Base-by-base conservation (phyloP, 2,113 vertebrate genomes). In the Cairina moschata region DNA sequence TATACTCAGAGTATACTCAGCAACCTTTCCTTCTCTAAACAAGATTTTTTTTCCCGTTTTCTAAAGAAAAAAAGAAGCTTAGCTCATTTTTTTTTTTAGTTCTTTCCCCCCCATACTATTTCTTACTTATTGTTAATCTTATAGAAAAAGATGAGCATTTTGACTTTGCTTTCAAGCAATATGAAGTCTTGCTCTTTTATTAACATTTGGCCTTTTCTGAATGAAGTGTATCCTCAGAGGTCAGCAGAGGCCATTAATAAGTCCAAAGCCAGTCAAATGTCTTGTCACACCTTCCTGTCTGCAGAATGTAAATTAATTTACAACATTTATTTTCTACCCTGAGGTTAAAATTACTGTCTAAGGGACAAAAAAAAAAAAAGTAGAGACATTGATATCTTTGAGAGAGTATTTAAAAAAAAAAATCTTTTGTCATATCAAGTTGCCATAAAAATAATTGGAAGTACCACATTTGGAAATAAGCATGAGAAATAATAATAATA, bases 321-420 rank as follows among this genome's bases (percentile, higher is more conserved):
- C 94, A 86, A 96, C 93, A 97, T 97, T 97, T 98, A 95, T 98
- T 97, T 98, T 94, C 92, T 93, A 95, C 88, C 95, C 91, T 95
- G 97, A 98, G 84, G 91, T 97, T 97, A 93, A 97, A 98, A 97
- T 97, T 97, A 97, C 85, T 88, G 88, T 97, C 97, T 94, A 95
- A 97, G 71, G 36, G 66, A 96, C 82, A 40, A 40, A 40, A 40
- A 40, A 40, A 74, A 97, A 93, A 95, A 98, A 97, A 97, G 94
- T 94, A 98, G 74, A 18, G 23, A 73, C 28, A 97, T 86, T 28
- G 48, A 16, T 93, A 93, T 80, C 62, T 96, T 97, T 66, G 86
- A 83, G 84, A 90, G 85, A 52, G 78, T 95, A 95, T 97, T 97
- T 98, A 40, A 40, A 40, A 40, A 40, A 40, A 13, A 40, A 40